Evolutionary conservation across 2,888 invertebrate genomes (phyloP).

Genomic region (Stegana nigrithorax): DNA sequence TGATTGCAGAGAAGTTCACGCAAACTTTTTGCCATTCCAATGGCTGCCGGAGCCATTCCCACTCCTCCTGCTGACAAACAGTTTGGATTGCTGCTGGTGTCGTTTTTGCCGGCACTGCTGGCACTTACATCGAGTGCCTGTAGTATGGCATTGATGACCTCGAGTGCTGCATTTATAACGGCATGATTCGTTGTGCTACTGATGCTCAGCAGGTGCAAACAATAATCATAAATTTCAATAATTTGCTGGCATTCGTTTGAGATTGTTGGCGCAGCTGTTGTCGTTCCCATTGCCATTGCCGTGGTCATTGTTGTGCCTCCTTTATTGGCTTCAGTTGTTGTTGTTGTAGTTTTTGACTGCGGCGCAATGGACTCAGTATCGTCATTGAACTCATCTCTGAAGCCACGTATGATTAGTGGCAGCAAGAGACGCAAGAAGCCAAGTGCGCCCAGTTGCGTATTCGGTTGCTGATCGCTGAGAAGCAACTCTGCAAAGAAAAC

Average conservation of each 20-base stretch:
- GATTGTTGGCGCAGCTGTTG: slow-evolving; percentile 26
- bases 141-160: slow-evolving; percentile 70
- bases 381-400: slow-evolving; percentile 43
- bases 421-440: slow-evolving; percentile 75
- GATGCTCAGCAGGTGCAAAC: slow-evolving; percentile 77
- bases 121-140: slow-evolving; percentile 53
- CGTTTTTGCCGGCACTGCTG: slow-evolving; percentile 9
- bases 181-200: slow-evolving; percentile 83
- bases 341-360: slow-evolving; percentile 25
- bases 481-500: slow-evolving; percentile 54
- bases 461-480: slow-evolving; percentile 65
- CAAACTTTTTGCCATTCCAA: slow-evolving; percentile 52
- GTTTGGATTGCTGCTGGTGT: slow-evolving; percentile 10
- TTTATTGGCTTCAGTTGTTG: slow-evolving; percentile 27
- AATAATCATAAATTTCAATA: slow-evolving; percentile 81
- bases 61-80: too few relatives aligned
- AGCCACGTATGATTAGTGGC: slow-evolving; percentile 70
- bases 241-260: slow-evolving; percentile 61
- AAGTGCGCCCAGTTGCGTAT: slow-evolving; percentile 75
- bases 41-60: too few relatives aligned
- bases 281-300: slow-evolving; percentile 5
- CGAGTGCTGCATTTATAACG: slow-evolving; percentile 87
- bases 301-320: background rate
- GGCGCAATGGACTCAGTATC: slow-evolving; percentile 46
- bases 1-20: slow-evolving; percentile 63